Evolutionary conservation across 2,113 vertebrate species (phyloP), one percentile per base, ranked within the genome.

Genomic region (Cavia porcellus): DNA sequence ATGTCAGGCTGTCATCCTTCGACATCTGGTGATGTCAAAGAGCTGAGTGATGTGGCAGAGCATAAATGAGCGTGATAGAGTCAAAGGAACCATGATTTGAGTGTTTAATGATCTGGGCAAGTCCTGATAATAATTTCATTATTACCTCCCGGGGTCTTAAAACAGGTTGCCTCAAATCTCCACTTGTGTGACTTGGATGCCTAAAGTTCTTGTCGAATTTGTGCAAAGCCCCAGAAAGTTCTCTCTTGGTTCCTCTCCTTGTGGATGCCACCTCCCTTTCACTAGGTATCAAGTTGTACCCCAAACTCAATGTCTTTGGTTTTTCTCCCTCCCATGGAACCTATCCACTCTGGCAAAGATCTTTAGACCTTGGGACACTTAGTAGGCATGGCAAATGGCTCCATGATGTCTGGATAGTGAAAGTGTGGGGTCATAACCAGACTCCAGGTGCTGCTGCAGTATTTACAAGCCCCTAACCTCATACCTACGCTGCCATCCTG

Each of bases 401-500:
- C 30, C 6, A 35, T 11, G 3, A 12, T 22, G 35, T 22, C 35
- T 24, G 35, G 55, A 35, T 25, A 57, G 45, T 42, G 45, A 70
- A 38, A 0, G 0, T 9, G 17, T 28, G 35, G 28, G 30, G 59
- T n/a, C n/a, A 82, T 20, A 35, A 12, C 47, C 47, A 50, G 47
- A 50, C 72, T 32, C 45, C 47, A 81, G 86, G 57, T 38, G 12
- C 35, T n/a, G 86, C 17, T 0, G 24, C 0, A 0, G 7, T 50
- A 19, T 52, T 50, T 25, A 10, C 42, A 32, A 66, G 17, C 11
- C 3, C 19, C 1, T 1, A 52, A 7, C 50, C 68, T 70, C 59
- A 20, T 6, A 47, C 0, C 0, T 3, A 13, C 0, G 13, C 45
- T 25, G 15, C 50, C 32, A 59, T n/a, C n/a, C n/a, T 42, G 55